These are phyloP conservation scores for Notothenia coriiceps DNA, from an alignment of 2,113 vertebrate species.

Conservation along the genomic window DNA sequence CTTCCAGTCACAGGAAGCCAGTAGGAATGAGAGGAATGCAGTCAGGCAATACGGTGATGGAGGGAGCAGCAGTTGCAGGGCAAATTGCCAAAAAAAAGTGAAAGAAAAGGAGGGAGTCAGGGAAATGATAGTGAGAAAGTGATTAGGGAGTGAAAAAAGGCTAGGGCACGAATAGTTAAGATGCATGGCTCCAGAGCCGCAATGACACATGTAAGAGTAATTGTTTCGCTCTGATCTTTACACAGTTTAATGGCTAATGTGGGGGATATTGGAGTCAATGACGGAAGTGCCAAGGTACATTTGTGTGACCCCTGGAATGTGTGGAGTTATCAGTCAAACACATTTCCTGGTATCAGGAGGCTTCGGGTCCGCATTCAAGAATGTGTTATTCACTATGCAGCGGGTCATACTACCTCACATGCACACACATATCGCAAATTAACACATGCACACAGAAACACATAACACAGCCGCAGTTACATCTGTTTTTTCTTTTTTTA, in stretches of 20 bases:
- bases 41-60: slow-evolving; percentile 76
- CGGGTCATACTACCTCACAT: slow-evolving; percentile 30
- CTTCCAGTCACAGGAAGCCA: slow-evolving; percentile 79
- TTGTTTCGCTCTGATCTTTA: slow-evolving; percentile 6
- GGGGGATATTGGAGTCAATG: slow-evolving; percentile 7
- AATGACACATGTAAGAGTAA: neutral
- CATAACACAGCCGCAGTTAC: neutral
- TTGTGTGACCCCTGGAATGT: slow-evolving; percentile 45
- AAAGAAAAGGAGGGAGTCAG: slow-evolving; percentile 45
- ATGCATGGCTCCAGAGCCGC: neutral
- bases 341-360: slow-evolving; percentile 49
- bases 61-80: slow-evolving; percentile 76
- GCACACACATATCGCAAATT: slow-evolving; percentile 2
- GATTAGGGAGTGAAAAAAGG: slow-evolving; percentile 20
- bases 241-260: slow-evolving; percentile 24
- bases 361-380: slow-evolving; percentile 40
- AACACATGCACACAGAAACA: neutral
- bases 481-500: too few species aligned
- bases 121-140: slow-evolving; percentile 46
- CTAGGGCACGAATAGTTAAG: neutral
- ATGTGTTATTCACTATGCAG: slow-evolving; percentile 34
- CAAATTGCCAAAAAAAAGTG: slow-evolving; percentile 66
- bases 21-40: slow-evolving; percentile 82
- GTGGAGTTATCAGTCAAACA: slow-evolving; percentile 49
- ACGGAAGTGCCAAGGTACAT: slow-evolving; percentile 36